Evolutionary conservation across 2,888 invertebrate species (phyloP).

Genomic region (Drosophila percnosoma): DNA sequence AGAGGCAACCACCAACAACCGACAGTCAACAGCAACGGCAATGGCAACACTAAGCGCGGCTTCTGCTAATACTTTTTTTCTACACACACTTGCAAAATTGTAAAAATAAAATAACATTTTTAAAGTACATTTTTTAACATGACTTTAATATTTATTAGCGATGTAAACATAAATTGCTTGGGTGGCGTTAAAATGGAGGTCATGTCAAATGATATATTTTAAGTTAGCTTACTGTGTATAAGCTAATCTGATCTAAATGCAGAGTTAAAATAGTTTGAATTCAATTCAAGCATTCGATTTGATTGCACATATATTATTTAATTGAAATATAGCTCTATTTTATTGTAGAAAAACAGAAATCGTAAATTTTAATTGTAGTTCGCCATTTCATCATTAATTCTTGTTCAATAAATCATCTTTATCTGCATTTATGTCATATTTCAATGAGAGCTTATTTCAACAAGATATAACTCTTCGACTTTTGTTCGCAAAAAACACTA

Average conservation of each 20-base stretch:
- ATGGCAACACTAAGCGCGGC: constrained; percentile 14
- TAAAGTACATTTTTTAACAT: background rate
- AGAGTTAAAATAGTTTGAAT: background rate
- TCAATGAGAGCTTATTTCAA: background rate
- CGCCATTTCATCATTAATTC: background rate
- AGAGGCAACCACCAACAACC: constrained; percentile 17
- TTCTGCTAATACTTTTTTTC: constrained; percentile 42
- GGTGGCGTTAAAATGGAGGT: background rate
- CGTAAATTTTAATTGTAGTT: background rate
- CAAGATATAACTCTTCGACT: background rate
- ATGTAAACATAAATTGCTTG: background rate
- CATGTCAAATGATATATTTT: background rate
- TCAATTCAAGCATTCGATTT: background rate
- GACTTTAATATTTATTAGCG: background rate
- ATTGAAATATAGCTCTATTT: background rate
- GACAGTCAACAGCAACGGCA: background rate
- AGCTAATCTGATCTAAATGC: background rate
- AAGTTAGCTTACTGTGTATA: background rate
- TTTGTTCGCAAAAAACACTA: background rate
- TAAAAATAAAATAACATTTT: background rate
- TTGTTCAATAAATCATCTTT: background rate
- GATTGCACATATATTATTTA: background rate
- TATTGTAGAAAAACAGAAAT: background rate
- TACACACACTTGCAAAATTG: constrained; percentile 33
- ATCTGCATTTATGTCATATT: background rate